A percentile compares a stretch with the other conserved stretches of the same genome.
Conservation (phyloP, 2,113 vertebrate genomes). For the Atlantisia rogersi region DNA sequence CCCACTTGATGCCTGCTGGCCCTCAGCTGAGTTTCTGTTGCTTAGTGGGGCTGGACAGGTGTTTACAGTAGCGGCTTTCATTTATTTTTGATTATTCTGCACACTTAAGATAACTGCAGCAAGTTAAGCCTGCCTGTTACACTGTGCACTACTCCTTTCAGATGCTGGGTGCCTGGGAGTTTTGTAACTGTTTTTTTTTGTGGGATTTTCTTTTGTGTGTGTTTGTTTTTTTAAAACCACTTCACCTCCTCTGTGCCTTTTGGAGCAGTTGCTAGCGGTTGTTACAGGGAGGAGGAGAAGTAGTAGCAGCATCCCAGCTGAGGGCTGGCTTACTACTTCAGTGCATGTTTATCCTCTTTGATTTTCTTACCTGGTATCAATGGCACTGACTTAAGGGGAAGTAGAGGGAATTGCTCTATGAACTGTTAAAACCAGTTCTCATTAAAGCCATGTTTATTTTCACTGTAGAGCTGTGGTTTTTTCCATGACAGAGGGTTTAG, state of each 20-base stretch:
- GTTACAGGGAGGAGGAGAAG: neutral
- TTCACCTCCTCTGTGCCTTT: slow-evolving; percentile 55
- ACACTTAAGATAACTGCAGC: neutral
- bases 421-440: neutral
- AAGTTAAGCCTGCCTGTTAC: neutral
- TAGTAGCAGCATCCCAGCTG: neutral
- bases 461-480: neutral
- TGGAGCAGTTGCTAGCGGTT: neutral
- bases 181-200: neutral
- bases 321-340: neutral
- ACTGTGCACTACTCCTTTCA: slow-evolving; percentile 14
- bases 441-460: slow-evolving; percentile 57
- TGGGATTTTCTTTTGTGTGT: neutral
- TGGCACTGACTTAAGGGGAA: slow-evolving; percentile 14
- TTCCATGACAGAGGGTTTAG: neutral
- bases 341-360: slow-evolving; percentile 21
- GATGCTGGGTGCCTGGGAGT: neutral
- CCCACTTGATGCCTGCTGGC: neutral
- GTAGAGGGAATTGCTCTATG: neutral
- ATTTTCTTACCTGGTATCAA: neutral
- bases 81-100: neutral
- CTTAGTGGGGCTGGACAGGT: neutral
- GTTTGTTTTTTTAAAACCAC: neutral
- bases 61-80: slow-evolving; percentile 25
- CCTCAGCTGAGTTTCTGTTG: slow-evolving; percentile 12